Base-by-base conservation (phyloP, 2,797 vertebrate species). In the Bovichtus variegatus region DNA sequence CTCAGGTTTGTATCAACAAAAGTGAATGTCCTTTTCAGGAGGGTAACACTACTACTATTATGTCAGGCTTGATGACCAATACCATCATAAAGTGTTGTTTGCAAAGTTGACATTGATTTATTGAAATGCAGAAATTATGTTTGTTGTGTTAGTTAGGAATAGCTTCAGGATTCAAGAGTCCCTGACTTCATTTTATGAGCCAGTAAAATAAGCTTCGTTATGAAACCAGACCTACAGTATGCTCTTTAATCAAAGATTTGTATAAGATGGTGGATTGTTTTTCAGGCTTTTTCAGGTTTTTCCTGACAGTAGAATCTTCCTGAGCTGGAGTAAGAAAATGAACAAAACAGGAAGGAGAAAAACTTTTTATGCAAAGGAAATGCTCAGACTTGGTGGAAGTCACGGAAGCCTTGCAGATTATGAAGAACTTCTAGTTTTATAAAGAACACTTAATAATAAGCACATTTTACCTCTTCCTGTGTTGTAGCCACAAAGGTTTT, bases 321-420 rank as follows among this genome's bases (percentile, higher is more conserved):
- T 34, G 31, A 34, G 31, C 31, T 34, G 1, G 31, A 34, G 68
- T 73, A 68, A 41, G 25, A 27, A 43, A 69, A 27, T 71, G 0
- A 58, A 43, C n/a, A 38, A 65, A 82, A 76, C 70, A 53, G 78
- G 78, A 83, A 78, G 51, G 23, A 60, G 61, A 2, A 3, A 25
- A 70, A 23, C 2, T 13, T 71, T 71, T 44, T 1, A 50, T 66
- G 58, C 49, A 3, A 34, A 25, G 58, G 27, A 74, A 64, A 65
- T 2, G 0, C 34, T 41, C 31, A 3, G 36, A 25, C 27, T 40
- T 7, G 2, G 16, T 60, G 34, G 29, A 67, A 70, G 31, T 74
- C 18, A 4, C 0, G 2, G 9, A 51, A 46, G 54, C 54, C n/a
- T 31, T 21, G 19, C 9, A 72, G 63, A 65, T 46, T 57, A 21